phyloP scores from a whole-genome alignment of 2,888 invertebrate genomes.

The Quadroppia sp. region DNA sequence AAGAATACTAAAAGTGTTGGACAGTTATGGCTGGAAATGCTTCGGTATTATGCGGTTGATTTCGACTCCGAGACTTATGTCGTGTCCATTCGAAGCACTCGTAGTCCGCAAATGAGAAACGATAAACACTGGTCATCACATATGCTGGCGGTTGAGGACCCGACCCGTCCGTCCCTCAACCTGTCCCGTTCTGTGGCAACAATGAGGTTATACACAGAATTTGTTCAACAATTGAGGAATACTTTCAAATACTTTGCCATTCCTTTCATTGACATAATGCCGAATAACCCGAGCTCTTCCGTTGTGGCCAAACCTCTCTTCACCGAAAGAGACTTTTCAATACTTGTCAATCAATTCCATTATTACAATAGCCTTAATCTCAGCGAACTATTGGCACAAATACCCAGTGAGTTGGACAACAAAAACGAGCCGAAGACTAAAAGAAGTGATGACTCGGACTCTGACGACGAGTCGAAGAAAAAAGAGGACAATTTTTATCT shows the following conservation, averaged over 20 bases:
- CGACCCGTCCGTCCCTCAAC: slow-evolving; percentile 55
- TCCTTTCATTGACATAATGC: slow-evolving; percentile 49
- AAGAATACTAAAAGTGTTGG: slow-evolving; percentile 50
- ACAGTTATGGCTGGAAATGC: slow-evolving; percentile 52
- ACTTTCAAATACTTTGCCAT: slow-evolving; percentile 57
- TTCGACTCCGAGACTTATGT: slow-evolving; percentile 44
- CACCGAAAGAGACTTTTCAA: too few relatives aligned
- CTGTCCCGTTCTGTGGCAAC: slow-evolving; percentile 55
- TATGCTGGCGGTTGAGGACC: slow-evolving; percentile 55
- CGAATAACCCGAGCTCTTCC: neutral
- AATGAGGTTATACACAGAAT: slow-evolving; percentile 55
- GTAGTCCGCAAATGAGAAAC: slow-evolving; percentile 46
- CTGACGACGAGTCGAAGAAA: neutral
- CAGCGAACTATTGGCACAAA: too few relatives aligned
- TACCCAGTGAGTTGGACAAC: too few relatives aligned
- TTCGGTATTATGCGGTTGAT: slow-evolving; percentile 51
- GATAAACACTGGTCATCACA: slow-evolving; percentile 52
- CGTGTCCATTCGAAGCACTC: slow-evolving; percentile 44
- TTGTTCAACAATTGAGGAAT: slow-evolving; percentile 54
- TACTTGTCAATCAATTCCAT: too few relatives aligned
- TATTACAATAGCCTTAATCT: too few relatives aligned
- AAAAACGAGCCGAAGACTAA: neutral
- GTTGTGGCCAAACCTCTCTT: neutral
- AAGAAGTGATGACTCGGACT: slow-evolving; percentile 7
- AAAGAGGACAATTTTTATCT: neutral